These are phyloP conservation scores for Albula goreensis DNA, from an alignment of 2,113 vertebrate genomes.

Conservation along the genomic window DNA sequence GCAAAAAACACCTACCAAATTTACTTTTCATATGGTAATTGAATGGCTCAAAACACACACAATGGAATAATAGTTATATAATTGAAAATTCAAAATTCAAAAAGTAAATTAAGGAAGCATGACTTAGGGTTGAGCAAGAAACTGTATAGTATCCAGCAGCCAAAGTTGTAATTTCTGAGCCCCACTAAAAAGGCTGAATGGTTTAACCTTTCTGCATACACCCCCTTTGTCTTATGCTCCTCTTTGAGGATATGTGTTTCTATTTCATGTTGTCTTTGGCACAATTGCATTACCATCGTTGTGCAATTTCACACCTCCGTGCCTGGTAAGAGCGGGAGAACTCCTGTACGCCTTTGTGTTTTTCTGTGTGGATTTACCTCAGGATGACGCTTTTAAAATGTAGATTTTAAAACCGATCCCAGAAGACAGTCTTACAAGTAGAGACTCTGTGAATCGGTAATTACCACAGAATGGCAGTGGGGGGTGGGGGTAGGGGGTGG, in stretches of 20 bases:
- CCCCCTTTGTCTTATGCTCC: not conserved
- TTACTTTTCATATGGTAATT: not conserved
- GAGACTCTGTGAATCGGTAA: conserved; percentile 75
- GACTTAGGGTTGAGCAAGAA: not conserved
- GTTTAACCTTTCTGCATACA: not conserved
- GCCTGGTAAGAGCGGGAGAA: not conserved
- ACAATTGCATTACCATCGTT: conserved; percentile 2
- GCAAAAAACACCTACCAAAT: not conserved
- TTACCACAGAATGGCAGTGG: conserved; percentile 81
- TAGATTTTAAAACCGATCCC: conserved; percentile 29
- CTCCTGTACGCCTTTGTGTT: not conserved
- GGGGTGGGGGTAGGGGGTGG: conserved; percentile 48
- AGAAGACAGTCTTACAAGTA: conserved; percentile 49
- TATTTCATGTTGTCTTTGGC: not conserved
- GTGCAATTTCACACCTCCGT: not conserved
- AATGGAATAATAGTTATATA: not conserved
- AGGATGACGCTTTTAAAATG: conserved; percentile 20
- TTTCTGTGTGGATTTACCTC: conserved; percentile 14
- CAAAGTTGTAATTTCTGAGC: not conserved
- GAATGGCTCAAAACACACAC: not conserved
- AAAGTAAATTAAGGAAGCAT: not conserved
- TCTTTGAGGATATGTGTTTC: not conserved
- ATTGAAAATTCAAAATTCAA: not conserved
- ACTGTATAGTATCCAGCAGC: not conserved
- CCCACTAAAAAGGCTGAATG: not conserved